Conservation (phyloP, 1,140 invertebrate genomes). For the Hypothenemus hampei region DNA sequence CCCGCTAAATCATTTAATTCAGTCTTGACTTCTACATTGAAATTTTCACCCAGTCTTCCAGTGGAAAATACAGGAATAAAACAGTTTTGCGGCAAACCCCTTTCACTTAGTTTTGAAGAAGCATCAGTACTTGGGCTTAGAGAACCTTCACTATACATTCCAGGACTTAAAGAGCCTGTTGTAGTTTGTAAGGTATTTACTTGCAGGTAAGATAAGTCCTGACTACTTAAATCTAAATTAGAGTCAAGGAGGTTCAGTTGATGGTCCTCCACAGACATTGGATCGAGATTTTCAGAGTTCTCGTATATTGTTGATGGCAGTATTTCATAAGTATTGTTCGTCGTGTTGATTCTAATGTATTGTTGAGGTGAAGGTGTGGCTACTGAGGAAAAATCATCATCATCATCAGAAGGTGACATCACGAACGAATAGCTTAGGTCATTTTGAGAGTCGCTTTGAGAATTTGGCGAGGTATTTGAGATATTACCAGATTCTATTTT, state of each 20-base stretch:
- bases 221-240: slow-evolving; percentile 31
- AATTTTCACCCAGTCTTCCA: slow-evolving; percentile 19
- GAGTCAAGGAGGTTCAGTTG: slow-evolving; percentile 33
- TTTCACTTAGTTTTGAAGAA: slow-evolving; percentile 7
- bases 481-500: slow-evolving; percentile 34
- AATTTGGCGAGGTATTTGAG: slow-evolving; percentile 37
- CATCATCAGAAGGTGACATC: slow-evolving; percentile 29
- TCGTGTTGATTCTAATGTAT: slow-evolving; percentile 46
- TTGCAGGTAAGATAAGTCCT: slow-evolving; percentile 37
- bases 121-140: slow-evolving; percentile 32
- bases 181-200: slow-evolving; percentile 35
- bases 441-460: slow-evolving; percentile 21
- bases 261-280: slow-evolving; percentile 35
- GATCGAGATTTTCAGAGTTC: slow-evolving; percentile 43
- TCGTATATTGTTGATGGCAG: slow-evolving; percentile 43
- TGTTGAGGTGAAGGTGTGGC: slow-evolving; percentile 37
- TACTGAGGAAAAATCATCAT: slow-evolving; percentile 35
- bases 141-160: slow-evolving; percentile 42
- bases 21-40: slow-evolving; percentile 30
- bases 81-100: slow-evolving; percentile 26
- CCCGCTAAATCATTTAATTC: slow-evolving; percentile 33
- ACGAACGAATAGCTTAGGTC: slow-evolving; percentile 27
- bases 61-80: slow-evolving; percentile 36
- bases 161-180: slow-evolving; percentile 40
- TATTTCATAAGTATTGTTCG: slow-evolving; percentile 47